Evolutionary conservation across 2,888 invertebrate genomes (phyloP).

Genomic region (Drosophila pseudotalamancana): DNA sequence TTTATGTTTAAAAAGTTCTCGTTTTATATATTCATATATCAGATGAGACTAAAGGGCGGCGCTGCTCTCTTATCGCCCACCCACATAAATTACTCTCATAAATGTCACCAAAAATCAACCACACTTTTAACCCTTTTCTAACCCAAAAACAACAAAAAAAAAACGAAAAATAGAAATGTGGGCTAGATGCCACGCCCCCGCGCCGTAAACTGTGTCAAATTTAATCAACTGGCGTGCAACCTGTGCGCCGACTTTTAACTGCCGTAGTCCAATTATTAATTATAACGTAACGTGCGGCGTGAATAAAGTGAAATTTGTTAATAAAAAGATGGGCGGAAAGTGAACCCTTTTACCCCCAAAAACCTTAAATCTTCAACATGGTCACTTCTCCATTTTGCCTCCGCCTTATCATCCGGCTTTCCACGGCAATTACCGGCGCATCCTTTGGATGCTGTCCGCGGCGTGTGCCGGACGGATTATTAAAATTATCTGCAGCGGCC

Average conservation of each 20-base stretch:
- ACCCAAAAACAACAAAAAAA: too few species aligned
- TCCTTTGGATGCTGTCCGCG: too few species aligned
- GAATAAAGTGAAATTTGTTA: constrained; percentile 76
- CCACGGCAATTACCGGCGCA: constrained; percentile 58
- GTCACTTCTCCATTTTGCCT: neutral
- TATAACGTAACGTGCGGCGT: constrained; percentile 71
- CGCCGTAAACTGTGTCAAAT: constrained; percentile 66
- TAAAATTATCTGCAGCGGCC: constrained; percentile 70
- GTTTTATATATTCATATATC: neutral
- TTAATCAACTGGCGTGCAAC: constrained; percentile 67
- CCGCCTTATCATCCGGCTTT: constrained; percentile 26
- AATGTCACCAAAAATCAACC: constrained; percentile 63
- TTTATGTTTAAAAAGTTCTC: too few species aligned
- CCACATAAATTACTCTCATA: constrained; percentile 39
- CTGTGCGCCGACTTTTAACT: constrained; percentile 40
- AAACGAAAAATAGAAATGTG: too few species aligned
- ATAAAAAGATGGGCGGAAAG: constrained; percentile 60
- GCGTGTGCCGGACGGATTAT: constrained; percentile 62
- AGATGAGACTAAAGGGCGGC: neutral
- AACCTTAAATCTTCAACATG: neutral
- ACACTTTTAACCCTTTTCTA: constrained; percentile 63
- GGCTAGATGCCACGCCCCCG: neutral
- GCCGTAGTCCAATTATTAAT: constrained; percentile 61
- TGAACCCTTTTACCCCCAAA: constrained; percentile 54
- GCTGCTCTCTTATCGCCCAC: constrained; percentile 2